Evolutionary conservation across 2,888 invertebrate species (phyloP), one percentile per base, ranked within the genome.

Genomic region (Ornithoptera alexandrae): DNA sequence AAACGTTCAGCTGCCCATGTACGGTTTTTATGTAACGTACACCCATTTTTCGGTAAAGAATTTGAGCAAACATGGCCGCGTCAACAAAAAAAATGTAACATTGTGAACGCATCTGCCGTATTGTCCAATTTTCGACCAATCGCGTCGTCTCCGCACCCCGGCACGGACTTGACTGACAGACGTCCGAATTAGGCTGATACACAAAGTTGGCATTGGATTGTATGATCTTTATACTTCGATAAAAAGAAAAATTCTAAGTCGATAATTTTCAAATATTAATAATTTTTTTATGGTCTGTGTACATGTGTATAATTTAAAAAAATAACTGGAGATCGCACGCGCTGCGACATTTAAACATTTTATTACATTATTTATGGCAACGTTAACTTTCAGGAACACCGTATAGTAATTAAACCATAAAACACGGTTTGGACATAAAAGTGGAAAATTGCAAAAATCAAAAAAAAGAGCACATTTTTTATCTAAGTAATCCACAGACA

Each of bases 91-190:
- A 77, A 20, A 18, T 50, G 18, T 50, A 30, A 62, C 73, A 78
- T 80, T 79, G 75, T 77, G 82, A 85, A 81, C 90, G 87, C 91
- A 92, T 92, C 92, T 92, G 91, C 89, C 84, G 84, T 79, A 89
- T 92, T 91, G 91, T 90, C 84, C 89, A 90, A 90, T 88, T 86
- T 81, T 80, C 86, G 80, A 82, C 91, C 92, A 91, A 92, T 91
- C 75, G 84, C 81, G 74, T 74, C 79, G 82, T 74, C 77, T 88
- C 87, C 84, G 89, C 86, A 89, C 91, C 92, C 92, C 90, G 84
- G 87, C 90, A 90, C 92, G 90, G 91, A 91, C 81, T 87, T 86
- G 83, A 81, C 85, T 87, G 88, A 78, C 79, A 78, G 72, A 74
- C 76, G 74, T 86, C 84, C 76, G 76, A 89, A 88, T 70, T 69